Conservation (phyloP, 2,797 vertebrate genomes). For the Spheniscus humboldti region DNA sequence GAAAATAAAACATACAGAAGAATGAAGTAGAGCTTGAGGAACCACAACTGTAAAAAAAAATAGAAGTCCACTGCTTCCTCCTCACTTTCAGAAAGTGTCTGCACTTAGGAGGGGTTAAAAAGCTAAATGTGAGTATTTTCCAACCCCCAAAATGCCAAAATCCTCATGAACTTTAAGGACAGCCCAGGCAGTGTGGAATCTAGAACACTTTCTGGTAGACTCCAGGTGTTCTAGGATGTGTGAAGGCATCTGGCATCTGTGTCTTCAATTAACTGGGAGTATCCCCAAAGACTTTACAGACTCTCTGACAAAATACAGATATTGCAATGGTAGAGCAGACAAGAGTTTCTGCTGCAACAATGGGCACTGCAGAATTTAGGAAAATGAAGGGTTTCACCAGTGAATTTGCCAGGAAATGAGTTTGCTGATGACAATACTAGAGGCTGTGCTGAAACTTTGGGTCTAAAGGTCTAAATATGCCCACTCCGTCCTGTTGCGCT, state of each 20-base stretch:
- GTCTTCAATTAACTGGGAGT: neutral
- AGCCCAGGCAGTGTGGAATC: neutral
- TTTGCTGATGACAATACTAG: neutral
- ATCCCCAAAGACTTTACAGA: neutral
- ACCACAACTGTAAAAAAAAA: neutral
- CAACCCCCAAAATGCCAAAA: neutral
- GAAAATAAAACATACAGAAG: neutral
- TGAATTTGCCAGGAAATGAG: neutral
- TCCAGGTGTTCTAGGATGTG: neutral
- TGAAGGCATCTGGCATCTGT: neutral
- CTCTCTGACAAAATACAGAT: neutral
- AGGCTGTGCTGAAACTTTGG: neutral
- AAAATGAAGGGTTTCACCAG: neutral
- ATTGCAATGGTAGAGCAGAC: neutral
- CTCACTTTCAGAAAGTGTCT: neutral
- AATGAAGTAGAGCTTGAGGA: neutral
- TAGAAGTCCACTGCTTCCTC: neutral
- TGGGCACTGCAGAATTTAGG: rapidly evolving
- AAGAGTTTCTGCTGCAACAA: neutral
- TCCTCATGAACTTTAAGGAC: neutral
- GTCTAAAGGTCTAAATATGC: neutral
- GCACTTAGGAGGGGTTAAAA: neutral
- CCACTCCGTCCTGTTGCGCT: neutral
- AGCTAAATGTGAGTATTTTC: neutral
- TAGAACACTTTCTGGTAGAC: neutral